These are phyloP conservation scores for Halictus rubicundus DNA, from an alignment of 1,140 invertebrate species.

Conservation along the genomic window DNA sequence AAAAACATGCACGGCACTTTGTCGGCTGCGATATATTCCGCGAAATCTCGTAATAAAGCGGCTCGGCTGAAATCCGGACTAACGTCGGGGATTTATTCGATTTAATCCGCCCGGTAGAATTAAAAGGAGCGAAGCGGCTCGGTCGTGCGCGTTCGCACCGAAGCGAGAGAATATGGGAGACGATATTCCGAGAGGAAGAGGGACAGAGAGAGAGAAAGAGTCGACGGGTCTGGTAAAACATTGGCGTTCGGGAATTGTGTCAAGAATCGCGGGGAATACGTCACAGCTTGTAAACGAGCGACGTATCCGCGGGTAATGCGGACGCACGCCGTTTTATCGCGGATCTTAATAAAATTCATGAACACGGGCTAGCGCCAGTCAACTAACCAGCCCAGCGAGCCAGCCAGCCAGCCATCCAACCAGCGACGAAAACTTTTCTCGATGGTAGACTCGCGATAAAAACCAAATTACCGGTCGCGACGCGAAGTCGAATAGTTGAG, in stretches of 20 bases:
- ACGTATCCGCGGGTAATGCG: conserved; percentile 30
- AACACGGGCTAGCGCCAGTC: conserved; percentile 62
- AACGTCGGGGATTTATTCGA: conserved; percentile 41
- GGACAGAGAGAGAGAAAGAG: neutral
- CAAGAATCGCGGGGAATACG: conserved; percentile 14
- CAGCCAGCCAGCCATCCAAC: neutral
- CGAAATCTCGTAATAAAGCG: conserved; percentile 45
- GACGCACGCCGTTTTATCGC: conserved; percentile 66
- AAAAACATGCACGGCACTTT: conserved; percentile 28
- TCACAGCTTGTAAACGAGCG: conserved; percentile 1
- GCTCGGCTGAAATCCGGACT: conserved; percentile 30
- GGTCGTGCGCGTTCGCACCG: neutral
- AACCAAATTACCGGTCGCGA: conserved; percentile 72
- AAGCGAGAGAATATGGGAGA: neutral
- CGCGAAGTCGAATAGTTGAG: conserved; percentile 47
- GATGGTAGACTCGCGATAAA: conserved; percentile 71
- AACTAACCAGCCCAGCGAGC: conserved; percentile 16
- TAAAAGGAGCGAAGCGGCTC: conserved; percentile 8
- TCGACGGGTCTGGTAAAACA: neutral
- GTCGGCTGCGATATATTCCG: conserved; percentile 32
- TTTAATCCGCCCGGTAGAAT: conserved; percentile 24
- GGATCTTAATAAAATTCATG: conserved; percentile 76
- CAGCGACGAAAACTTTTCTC: conserved; percentile 70
- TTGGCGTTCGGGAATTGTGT: conserved; percentile 27
- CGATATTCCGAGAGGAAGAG: neutral